Evolutionary conservation across 2,113 vertebrate genomes (phyloP).

Genomic region (Hemichromis elongatus): DNA sequence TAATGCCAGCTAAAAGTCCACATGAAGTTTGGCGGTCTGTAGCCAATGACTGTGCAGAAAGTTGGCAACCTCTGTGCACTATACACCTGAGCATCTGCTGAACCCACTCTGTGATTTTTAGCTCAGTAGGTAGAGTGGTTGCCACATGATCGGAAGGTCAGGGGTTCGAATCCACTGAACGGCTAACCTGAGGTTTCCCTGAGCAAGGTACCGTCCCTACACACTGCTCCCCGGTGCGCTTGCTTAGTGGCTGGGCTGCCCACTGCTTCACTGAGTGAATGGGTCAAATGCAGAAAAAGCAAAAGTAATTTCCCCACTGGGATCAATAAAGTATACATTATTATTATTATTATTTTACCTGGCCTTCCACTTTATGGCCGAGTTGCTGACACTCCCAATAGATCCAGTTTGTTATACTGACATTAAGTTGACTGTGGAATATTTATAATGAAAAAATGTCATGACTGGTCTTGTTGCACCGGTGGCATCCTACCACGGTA

Average conservation of each 20-base stretch:
- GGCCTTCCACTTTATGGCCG: neutral
- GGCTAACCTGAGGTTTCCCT: too few species aligned
- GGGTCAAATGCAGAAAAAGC: too few species aligned
- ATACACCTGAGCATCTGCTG: neutral
- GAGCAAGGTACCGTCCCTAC: too few species aligned
- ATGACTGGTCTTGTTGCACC: neutral
- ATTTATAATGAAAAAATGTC: neutral
- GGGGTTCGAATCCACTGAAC: too few species aligned
- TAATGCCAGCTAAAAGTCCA: neutral
- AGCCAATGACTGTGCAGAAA: neutral
- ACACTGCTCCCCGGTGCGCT: too few species aligned
- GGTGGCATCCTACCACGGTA: neutral
- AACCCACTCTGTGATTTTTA: neutral
- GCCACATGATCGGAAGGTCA: too few species aligned
- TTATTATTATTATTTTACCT: too few species aligned
- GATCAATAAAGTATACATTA: too few species aligned
- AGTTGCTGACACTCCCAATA: neutral
- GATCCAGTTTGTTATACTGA: rapidly evolving
- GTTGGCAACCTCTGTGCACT: neutral
- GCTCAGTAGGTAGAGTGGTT: too few species aligned
- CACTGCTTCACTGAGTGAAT: too few species aligned
- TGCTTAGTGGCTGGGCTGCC: too few species aligned
- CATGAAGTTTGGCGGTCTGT: neutral
- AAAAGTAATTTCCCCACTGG: too few species aligned
- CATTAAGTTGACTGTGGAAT: neutral